phyloP scores from a whole-genome alignment of 2,888 invertebrate species.

The Calliphora vomitoria region DNA sequence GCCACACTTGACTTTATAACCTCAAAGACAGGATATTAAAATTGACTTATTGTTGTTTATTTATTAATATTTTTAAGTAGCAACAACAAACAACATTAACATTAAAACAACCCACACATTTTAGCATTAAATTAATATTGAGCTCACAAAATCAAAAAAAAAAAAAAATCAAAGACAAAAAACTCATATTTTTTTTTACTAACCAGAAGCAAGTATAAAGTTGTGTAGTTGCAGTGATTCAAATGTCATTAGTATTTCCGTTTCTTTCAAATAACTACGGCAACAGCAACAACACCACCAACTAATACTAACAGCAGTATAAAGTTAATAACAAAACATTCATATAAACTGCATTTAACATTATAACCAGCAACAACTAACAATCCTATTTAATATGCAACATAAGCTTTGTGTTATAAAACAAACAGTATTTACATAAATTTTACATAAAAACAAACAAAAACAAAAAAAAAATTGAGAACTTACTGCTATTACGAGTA shows the following conservation, averaged over 20 bases:
- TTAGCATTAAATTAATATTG: constrained; percentile 49
- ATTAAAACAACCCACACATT: constrained; percentile 55
- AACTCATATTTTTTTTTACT: constrained; percentile 8
- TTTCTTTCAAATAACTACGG: constrained; percentile 50
- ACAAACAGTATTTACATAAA: constrained; percentile 72
- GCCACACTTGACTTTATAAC: constrained; percentile 47
- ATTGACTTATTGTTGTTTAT: constrained; percentile 36
- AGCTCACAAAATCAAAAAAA: constrained; percentile 34
- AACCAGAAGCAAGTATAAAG: constrained; percentile 44
- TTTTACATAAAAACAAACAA: constrained; percentile 64
- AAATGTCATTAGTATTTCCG: constrained; percentile 73
- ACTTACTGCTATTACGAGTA: constrained; percentile 12
- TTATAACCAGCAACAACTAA: constrained; percentile 46
- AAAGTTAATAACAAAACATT: constrained; percentile 48
- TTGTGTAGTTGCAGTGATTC: constrained; percentile 65
- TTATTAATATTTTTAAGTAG: constrained; percentile 39
- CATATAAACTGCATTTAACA: constrained; percentile 47
- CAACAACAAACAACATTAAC: neutral
- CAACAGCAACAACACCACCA: constrained; percentile 1
- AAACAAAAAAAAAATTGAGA: constrained; percentile 8
- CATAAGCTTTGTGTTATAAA: constrained; percentile 74
- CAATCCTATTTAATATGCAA: constrained; percentile 72
- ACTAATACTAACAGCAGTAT: constrained; percentile 53
- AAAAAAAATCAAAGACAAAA: neutral
- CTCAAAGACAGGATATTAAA: constrained; percentile 61